Conservation (phyloP, 2,113 vertebrate genomes). For the Malaclemys terrapin region DNA sequence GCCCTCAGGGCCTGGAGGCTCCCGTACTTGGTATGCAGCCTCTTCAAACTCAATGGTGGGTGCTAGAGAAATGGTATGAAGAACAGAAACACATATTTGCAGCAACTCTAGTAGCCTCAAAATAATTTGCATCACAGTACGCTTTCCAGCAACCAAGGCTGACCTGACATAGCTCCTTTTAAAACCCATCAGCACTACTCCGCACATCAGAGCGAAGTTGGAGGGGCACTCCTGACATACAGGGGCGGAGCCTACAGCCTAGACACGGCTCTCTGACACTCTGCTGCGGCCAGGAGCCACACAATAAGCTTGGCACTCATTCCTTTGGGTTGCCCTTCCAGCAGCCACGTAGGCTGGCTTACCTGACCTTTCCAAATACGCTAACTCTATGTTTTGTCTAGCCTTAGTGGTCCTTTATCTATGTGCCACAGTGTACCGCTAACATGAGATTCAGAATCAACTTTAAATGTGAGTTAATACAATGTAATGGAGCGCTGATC, state of each 20-base stretch:
- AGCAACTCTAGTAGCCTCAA: background rate
- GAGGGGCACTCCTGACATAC: background rate
- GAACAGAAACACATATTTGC: background rate
- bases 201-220: background rate
- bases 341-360: background rate
- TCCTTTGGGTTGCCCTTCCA: background rate
- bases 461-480: background rate
- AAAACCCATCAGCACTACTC: background rate
- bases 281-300: background rate
- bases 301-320: background rate
- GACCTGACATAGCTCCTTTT: background rate
- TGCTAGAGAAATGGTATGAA: conserved; percentile 70
- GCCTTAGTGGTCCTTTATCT: background rate
- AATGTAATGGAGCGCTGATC: background rate
- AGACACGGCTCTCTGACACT: background rate
- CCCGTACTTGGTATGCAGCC: conserved; percentile 91
- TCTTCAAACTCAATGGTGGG: conserved; percentile 93
- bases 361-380: background rate
- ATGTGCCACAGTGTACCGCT: background rate
- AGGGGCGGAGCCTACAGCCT: background rate
- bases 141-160: background rate
- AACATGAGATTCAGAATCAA: background rate
- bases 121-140: background rate
- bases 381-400: background rate
- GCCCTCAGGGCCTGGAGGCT: conserved; percentile 91